Evolutionary conservation across 2,888 invertebrate species (phyloP).

Genomic region (Troilus luridus): DNA sequence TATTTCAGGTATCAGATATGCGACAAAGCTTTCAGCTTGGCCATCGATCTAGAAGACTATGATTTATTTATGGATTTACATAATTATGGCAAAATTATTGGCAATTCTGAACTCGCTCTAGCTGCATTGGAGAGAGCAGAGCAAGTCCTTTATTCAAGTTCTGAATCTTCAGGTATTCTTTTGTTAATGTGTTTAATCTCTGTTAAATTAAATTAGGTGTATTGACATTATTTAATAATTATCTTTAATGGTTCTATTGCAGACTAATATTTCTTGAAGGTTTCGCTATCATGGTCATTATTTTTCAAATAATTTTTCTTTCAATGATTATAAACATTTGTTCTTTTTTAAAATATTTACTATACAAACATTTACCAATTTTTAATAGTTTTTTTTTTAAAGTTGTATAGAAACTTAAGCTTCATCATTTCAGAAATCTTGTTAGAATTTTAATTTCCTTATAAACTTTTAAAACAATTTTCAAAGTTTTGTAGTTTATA

Average conservation of each 20-base stretch:
- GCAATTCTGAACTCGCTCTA: conserved; percentile 76
- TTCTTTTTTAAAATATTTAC: too few species aligned
- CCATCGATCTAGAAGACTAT: conserved; percentile 87
- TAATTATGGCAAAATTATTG: conserved; percentile 78
- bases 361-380: too few species aligned
- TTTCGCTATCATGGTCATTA: background rate
- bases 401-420: too few species aligned
- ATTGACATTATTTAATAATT: background rate
- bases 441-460: background rate
- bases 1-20: conserved; percentile 76
- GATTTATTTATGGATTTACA: conserved; percentile 90
- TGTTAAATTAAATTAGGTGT: background rate
- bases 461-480: background rate
- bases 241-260: background rate
- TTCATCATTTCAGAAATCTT: background rate
- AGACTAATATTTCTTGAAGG: background rate
- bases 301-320: background rate
- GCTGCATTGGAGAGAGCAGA: conserved; percentile 81
- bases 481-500: background rate
- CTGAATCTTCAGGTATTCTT: conserved; percentile 64
- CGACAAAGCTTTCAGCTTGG: conserved; percentile 87
- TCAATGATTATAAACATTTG: too few species aligned
- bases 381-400: too few species aligned
- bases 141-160: conserved; percentile 64
- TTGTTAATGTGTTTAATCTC: background rate